phyloP scores from a whole-genome alignment of 2,888 invertebrate species.

The Scaeva pyrastri region DNA sequence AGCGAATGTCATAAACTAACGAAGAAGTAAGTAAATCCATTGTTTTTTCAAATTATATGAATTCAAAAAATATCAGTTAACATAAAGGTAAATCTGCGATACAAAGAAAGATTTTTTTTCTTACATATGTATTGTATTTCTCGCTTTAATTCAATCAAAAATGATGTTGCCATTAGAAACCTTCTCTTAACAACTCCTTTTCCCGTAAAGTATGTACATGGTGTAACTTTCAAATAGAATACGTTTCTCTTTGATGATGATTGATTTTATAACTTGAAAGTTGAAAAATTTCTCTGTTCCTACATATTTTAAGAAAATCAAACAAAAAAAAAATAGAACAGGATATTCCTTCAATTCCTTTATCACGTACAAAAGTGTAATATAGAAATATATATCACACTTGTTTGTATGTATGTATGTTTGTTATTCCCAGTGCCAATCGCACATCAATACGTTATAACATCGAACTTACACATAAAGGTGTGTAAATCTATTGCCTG shows the following conservation, averaged over 20 bases:
- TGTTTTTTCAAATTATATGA: no score
- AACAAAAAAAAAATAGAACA: neutral
- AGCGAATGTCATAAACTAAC: no score
- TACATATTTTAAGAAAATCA: neutral
- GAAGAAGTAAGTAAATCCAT: no score
- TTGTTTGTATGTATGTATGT: neutral
- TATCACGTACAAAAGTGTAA: conserved; percentile 14
- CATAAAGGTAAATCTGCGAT: no score
- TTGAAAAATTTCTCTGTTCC: neutral
- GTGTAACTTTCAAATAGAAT: neutral
- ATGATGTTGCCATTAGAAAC: no score
- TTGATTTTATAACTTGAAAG: conserved; percentile 14
- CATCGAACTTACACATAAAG: neutral
- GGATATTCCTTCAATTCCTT: conserved; percentile 1
- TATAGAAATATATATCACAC: neutral
- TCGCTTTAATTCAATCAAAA: no score
- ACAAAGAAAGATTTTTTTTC: no score
- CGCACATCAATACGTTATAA: neutral
- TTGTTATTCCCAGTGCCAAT: neutral
- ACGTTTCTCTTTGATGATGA: conserved; percentile 20
- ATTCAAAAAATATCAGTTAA: no score
- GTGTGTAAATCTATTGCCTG: conserved; percentile 14
- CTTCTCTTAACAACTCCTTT: no score
- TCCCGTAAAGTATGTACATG: neutral
- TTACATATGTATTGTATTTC: no score